Percentiles rank a stretch among this genome's conserved stretches.
Conservation (phyloP, 2,888 invertebrate genomes). For the Arge pagana region DNA sequence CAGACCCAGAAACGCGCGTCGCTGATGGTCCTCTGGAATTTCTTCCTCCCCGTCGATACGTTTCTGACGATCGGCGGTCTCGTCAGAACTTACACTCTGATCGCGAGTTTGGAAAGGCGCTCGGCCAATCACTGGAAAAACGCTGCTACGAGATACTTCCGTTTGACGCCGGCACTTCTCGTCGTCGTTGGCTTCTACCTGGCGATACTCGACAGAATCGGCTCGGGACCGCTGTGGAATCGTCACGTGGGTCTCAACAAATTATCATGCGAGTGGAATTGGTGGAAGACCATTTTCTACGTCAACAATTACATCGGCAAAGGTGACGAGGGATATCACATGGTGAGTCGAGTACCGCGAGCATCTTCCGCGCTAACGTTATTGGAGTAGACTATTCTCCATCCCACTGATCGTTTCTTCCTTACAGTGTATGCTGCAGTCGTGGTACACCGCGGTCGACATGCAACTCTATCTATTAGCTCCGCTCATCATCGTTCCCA, state of each 20-base stretch:
- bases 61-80: constrained; percentile 21
- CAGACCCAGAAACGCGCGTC: constrained; percentile 15
- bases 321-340: constrained; percentile 63
- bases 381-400: background rate
- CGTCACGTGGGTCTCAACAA: constrained; percentile 65
- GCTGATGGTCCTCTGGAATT: constrained; percentile 18
- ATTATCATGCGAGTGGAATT: constrained; percentile 63
- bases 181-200: constrained; percentile 66
- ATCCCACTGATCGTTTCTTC: constrained; percentile 6
- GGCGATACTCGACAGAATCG: constrained; percentile 64
- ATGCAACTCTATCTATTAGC: constrained; percentile 70
- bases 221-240: constrained; percentile 67
- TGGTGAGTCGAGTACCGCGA: constrained; percentile 1
- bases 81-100: constrained; percentile 15
- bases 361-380: background rate
- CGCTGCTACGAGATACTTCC: constrained; percentile 38
- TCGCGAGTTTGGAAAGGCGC: constrained; percentile 15
- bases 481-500: constrained; percentile 58
- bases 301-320: constrained; percentile 67
- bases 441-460: constrained; percentile 70
- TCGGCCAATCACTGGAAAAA: constrained; percentile 13
- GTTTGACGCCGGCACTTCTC: constrained; percentile 65
- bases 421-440: constrained; percentile 72
- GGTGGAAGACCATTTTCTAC: constrained; percentile 68
- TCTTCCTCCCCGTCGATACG: constrained; percentile 18